A percentile compares a stretch with the other conserved stretches of the same genome.
Evolutionary conservation across 2,888 invertebrate genomes (phyloP).

Genomic region (Heteromyza rotundicornis): DNA sequence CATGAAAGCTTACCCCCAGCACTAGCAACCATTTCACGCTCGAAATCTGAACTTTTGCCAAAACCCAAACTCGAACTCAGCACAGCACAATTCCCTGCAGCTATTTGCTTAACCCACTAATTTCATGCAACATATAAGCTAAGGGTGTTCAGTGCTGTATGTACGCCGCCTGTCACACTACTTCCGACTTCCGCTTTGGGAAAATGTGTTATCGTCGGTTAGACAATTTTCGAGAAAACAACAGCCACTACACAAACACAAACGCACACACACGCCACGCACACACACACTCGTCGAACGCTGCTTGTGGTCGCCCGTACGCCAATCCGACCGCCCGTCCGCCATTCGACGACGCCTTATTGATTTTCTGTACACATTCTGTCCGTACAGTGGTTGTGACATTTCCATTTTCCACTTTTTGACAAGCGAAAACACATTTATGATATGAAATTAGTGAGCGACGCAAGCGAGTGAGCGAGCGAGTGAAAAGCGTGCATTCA

Average conservation of each 20-base stretch:
- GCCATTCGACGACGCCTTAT: not conserved
- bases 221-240: too few relatives aligned
- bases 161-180: conserved; percentile 1
- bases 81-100: not conserved
- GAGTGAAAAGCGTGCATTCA: not conserved
- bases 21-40: too few relatives aligned
- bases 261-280: too few relatives aligned
- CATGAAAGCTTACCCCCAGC: too few relatives aligned
- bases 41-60: too few relatives aligned
- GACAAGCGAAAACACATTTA: not conserved
- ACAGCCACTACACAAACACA: too few relatives aligned
- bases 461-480: not conserved
- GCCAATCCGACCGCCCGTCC: not conserved
- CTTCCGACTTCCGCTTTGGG: conserved; percentile 1
- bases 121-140: not conserved
- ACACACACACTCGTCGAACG: too few relatives aligned
- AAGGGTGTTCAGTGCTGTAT: not conserved
- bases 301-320: not conserved
- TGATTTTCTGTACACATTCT: not conserved
- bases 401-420: not conserved
- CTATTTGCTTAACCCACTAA: not conserved
- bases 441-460: conserved; percentile 4
- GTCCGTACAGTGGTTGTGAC: not conserved
- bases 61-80: not conserved
- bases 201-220: too few relatives aligned